These are phyloP conservation scores for Ceramica pisi DNA, from an alignment of 2,888 invertebrate genomes.

Conservation along the genomic window DNA sequence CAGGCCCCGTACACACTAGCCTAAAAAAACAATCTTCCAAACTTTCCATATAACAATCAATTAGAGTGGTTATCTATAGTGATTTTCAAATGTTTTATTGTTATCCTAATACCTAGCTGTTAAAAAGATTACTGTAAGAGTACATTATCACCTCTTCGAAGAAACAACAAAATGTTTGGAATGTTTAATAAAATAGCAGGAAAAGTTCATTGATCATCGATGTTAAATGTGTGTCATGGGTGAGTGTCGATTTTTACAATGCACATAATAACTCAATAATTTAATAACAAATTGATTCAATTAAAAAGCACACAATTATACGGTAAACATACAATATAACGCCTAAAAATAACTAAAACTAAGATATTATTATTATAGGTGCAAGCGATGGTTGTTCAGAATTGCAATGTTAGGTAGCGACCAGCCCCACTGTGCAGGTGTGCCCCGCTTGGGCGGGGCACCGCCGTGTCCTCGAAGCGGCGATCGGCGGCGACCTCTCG, in stretches of 20 bases:
- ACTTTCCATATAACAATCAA: conserved; percentile 2
- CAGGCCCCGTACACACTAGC: background rate
- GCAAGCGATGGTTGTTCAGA: too few relatives aligned
- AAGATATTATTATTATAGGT: too few relatives aligned
- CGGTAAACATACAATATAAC: too few relatives aligned
- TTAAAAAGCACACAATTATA: too few relatives aligned
- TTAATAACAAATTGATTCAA: too few relatives aligned
- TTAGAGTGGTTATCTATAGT: background rate
- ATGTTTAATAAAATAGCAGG: background rate
- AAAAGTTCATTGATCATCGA: background rate
- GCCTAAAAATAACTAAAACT: too few relatives aligned
- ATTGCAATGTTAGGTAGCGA: too few relatives aligned
- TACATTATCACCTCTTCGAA: background rate
- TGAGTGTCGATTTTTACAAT: background rate
- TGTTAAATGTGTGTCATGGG: background rate
- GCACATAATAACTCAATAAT: conserved; percentile 1
- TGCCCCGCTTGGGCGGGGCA: too few relatives aligned
- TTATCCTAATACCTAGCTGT: conserved; percentile 21
- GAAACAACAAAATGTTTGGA: background rate
- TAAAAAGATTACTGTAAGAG: background rate
- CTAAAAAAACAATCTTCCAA: background rate
- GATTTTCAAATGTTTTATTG: conserved; percentile 15
- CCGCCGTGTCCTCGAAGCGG: too few relatives aligned
- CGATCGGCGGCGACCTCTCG: too few relatives aligned
- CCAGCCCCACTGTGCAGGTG: too few relatives aligned